Evolutionary conservation across 2,113 vertebrate genomes (phyloP).

Genomic region (Nothobranchius kuhntae): DNA sequence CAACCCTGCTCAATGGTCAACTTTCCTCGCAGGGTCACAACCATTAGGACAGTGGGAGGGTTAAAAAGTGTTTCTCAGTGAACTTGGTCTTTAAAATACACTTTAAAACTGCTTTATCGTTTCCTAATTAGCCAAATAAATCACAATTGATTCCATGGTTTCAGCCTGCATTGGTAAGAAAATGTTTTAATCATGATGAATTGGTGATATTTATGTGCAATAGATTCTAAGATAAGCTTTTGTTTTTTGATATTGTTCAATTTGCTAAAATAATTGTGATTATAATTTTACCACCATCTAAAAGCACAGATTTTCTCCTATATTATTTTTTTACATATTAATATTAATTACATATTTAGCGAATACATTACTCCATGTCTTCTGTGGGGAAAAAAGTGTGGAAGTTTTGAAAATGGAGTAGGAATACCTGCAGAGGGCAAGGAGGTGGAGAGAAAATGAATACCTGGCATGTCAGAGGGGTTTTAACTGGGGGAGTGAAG

Average conservation of each 20-base stretch:
- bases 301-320: neutral
- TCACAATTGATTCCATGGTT: no score
- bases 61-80: no score
- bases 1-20: no score
- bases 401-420: neutral
- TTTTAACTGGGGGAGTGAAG: conserved; percentile 15
- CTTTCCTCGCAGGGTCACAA: no score
- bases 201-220: neutral
- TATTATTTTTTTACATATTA: no score
- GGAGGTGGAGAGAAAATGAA: conserved; percentile 11
- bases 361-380: neutral
- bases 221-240: no score
- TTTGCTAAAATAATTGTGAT: neutral
- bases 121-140: no score
- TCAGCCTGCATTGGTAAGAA: no score
- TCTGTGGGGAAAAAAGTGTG: neutral
- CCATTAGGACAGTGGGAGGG: no score
- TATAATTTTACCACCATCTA: neutral
- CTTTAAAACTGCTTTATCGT: no score
- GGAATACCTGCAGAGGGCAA: neutral
- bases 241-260: neutral
- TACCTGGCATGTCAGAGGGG: conserved; percentile 21
- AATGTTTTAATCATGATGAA: neutral
- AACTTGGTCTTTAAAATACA: no score
- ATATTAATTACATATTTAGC: neutral